Conservation (phyloP, 2,888 invertebrate genomes). For the Poecilobothrus nobilitatus region DNA sequence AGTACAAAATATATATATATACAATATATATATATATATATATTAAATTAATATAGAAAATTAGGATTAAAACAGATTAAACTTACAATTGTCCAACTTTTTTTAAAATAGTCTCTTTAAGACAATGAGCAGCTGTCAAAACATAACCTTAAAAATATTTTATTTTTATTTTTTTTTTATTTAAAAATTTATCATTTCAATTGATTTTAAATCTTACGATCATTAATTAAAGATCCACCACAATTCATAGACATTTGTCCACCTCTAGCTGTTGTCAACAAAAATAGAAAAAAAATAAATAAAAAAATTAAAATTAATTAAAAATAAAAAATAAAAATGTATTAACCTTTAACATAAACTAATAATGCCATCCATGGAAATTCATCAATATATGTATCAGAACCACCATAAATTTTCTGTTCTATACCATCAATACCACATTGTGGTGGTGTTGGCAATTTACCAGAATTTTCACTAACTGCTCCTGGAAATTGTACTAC, state of each 20-base stretch:
- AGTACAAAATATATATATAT: neutral
- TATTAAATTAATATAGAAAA: too few relatives aligned
- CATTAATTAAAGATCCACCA: conserved; percentile 36
- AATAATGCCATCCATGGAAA: conserved; percentile 64
- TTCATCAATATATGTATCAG: conserved; percentile 51
- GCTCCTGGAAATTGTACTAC: neutral
- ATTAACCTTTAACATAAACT: conserved; percentile 46
- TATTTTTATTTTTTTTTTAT: conserved; percentile 31
- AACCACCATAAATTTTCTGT: conserved; percentile 56
- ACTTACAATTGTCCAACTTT: conserved; percentile 51
- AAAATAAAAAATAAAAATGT: neutral
- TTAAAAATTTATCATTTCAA: neutral
- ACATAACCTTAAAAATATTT: conserved; percentile 42
- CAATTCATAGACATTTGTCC: conserved; percentile 36
- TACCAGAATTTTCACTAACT: neutral
- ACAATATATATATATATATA: too few relatives aligned
- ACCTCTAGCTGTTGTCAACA: conserved; percentile 19
- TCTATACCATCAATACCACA: conserved; percentile 40
- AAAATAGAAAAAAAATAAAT: conserved; percentile 4
- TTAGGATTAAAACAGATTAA: too few relatives aligned
- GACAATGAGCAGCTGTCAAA: conserved; percentile 56
- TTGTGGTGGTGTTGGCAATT: conserved; percentile 31
- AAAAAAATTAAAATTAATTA: neutral
- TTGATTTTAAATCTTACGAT: conserved; percentile 15
- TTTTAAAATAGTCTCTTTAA: conserved; percentile 46